phyloP scores from a whole-genome alignment of 2,113 vertebrate genomes.

The Prionailurus bengalensis region DNA sequence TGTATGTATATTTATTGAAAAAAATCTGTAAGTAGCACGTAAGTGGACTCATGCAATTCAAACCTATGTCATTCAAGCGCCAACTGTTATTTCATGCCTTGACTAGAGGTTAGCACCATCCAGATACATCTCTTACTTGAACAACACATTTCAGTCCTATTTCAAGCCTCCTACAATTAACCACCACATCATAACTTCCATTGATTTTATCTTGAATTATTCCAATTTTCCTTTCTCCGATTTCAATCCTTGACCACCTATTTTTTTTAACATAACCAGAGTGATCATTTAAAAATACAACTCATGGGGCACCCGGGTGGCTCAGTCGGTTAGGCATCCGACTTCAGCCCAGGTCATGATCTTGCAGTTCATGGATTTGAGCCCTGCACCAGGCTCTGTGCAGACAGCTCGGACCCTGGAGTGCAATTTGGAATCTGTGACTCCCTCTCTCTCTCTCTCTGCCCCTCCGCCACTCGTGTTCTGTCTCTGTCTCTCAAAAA shows the following conservation, averaged over 20 bases:
- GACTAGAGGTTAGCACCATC: neutral
- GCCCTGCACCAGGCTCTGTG: too few relatives aligned
- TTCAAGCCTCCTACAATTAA: neutral
- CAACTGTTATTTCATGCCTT: neutral
- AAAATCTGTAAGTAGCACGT: neutral
- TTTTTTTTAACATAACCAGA: neutral
- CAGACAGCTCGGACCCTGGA: too few relatives aligned
- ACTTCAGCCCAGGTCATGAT: too few relatives aligned
- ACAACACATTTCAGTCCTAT: neutral
- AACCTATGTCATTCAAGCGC: neutral
- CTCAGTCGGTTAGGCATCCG: too few relatives aligned
- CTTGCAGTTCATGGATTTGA: too few relatives aligned
- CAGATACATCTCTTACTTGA: neutral
- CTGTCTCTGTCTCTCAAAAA: too few relatives aligned
- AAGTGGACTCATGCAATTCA: neutral
- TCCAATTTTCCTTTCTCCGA: neutral
- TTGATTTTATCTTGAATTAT: neutral
- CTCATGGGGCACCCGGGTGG: neutral
- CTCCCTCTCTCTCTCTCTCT: too few relatives aligned
- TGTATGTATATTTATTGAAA: neutral
- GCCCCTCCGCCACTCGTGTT: too few relatives aligned
- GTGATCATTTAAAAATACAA: neutral
- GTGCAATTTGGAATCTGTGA: too few relatives aligned
- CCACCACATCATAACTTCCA: rapidly evolving
- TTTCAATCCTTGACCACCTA: neutral